Base-by-base conservation (phyloP, 1,140 invertebrate species). In the Microplitis demolitor region DNA sequence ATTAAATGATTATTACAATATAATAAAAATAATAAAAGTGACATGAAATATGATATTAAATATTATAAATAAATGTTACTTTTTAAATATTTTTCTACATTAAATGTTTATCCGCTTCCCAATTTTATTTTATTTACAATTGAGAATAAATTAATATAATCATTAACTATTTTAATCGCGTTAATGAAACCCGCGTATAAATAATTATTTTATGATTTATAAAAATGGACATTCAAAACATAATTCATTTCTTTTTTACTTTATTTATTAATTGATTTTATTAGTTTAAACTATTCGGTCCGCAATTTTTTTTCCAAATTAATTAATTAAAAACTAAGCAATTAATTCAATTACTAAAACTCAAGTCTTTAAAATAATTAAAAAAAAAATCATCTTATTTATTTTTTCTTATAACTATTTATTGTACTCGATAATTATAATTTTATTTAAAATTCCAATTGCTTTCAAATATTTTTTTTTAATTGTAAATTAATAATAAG, bases 1-100 rank as follows among this genome's bases (percentile, higher is more conserved):
- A 81, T 82, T 78, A 83, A 74, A 78, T 79, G 77, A 79, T 80
- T 24, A 24, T 24, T 82, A 80, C 74, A 84, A 71, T 80, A 80
- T 77, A 74, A 73, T 70, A 78, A 66, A 76, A 78, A 79, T 71
- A 78, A 81, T 70, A 80, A 78, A 71, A 73, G 69, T 64, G 61
- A 51, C 45, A 64, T 71, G 62, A 71, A 45, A 64, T 71, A 71
- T 39, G 37, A 39, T 3, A 71, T 64, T 70, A 63, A 53, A 69
- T 37, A 58, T 53, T 45, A 60, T 71, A 64, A n/a, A 71, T 53
- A 63, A 71, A 71, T 64, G 24, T 24, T 24, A 24, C 2, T 24
- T 24, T 24, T 24, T 24, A 1, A 1, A 1, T 24, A 16, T 64
- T 53, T 16, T 39, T 39, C 37, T 39, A 39, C 37, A 39, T 39